These are phyloP conservation scores for Noctua fimbriata DNA, from an alignment of 2,888 invertebrate species.

Conservation along the genomic window DNA sequence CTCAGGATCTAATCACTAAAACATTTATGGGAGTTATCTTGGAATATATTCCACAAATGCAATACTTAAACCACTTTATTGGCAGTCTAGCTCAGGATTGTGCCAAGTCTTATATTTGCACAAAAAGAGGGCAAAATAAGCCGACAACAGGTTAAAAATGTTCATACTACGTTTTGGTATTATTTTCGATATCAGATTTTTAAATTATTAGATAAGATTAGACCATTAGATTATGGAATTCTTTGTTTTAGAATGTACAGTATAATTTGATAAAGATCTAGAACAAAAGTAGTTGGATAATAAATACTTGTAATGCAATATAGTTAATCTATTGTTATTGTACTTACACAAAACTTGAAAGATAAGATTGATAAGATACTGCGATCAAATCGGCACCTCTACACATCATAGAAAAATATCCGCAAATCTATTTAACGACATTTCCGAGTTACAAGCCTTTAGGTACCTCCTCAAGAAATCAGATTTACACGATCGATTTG, in stretches of 20 bases:
- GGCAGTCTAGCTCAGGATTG: background rate
- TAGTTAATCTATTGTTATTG: constrained; percentile 41
- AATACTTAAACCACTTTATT: background rate
- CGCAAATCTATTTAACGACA: constrained; percentile 10
- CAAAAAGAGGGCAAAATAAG: background rate
- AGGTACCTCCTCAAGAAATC: background rate
- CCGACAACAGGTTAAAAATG: background rate
- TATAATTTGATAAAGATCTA: constrained; percentile 49
- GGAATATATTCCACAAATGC: background rate
- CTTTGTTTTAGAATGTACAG: constrained; percentile 24
- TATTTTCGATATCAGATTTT: constrained; percentile 21
- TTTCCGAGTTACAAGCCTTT: constrained; percentile 5
- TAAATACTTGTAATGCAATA: constrained; percentile 50
- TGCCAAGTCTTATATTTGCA: background rate
- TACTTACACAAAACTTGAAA: constrained; percentile 19
- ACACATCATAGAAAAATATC: constrained; percentile 35
- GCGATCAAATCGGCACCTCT: constrained; percentile 34
- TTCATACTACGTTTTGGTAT: background rate
- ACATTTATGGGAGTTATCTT: constrained; percentile 1
- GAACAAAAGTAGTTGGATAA: constrained; percentile 27
- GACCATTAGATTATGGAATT: constrained; percentile 22
- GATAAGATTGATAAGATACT: constrained; percentile 55
- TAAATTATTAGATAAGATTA: constrained; percentile 29
- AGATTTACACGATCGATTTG: constrained; percentile 16
- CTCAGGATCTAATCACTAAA: constrained; percentile 1